Conservation (phyloP, 2,113 vertebrate genomes). For the Canis aureus region DNA sequence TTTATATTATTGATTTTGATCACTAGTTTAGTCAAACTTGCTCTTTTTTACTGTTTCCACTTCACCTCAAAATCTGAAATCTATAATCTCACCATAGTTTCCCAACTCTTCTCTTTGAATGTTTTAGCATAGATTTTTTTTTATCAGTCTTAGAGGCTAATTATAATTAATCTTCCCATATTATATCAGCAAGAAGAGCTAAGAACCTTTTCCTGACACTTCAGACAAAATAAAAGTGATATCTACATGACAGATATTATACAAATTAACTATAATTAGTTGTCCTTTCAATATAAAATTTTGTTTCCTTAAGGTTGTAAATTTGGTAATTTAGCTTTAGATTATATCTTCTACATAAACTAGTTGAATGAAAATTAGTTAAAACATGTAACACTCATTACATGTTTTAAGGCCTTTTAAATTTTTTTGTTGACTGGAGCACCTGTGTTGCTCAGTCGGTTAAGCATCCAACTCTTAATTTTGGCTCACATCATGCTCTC, state of each 20-base stretch:
- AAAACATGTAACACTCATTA: neutral
- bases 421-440: neutral
- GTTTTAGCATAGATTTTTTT: neutral
- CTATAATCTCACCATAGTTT: neutral
- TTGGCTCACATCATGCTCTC: neutral
- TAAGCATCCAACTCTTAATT: neutral
- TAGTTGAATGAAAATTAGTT: neutral
- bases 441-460: neutral
- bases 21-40: neutral
- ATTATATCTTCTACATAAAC: neutral
- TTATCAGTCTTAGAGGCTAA: neutral
- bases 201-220: neutral
- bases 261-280: conserved; percentile 1
- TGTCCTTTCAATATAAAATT: conserved; percentile 13
- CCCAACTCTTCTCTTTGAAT: neutral
- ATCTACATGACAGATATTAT: neutral
- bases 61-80: neutral
- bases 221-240: neutral
- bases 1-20: conserved; percentile 16
- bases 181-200: neutral
- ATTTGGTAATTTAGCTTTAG: neutral
- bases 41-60: conserved; percentile 26
- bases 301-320: conserved; percentile 17
- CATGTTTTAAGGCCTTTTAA: neutral
- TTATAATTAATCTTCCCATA: neutral